These are phyloP conservation scores for Gallirallus australis DNA, from an alignment of 2,797 vertebrate genomes.

Conservation along the genomic window DNA sequence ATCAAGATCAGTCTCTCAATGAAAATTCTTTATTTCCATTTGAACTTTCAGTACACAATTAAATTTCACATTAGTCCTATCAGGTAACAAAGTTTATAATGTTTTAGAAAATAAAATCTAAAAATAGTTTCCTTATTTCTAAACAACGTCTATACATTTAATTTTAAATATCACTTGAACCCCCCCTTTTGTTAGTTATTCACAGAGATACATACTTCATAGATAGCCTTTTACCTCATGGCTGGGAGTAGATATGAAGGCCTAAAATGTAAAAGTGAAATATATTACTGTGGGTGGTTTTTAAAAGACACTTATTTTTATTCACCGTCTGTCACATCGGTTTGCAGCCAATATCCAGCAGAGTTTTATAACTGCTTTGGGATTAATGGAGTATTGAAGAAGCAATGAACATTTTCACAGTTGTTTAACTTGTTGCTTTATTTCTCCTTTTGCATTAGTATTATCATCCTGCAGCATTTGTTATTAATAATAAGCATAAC, in stretches of 20 bases:
- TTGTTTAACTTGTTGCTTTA: slow-evolving; percentile 18
- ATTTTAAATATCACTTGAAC: neutral
- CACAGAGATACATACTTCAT: neutral
- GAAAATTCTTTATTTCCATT: neutral
- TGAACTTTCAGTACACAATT: neutral
- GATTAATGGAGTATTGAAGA: slow-evolving; percentile 28
- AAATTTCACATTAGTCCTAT: neutral
- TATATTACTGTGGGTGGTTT: neutral
- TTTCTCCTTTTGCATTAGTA: neutral
- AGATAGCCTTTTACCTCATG: neutral
- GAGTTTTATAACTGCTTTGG: neutral
- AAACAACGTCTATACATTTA: neutral
- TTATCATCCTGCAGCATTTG: neutral
- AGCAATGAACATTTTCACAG: slow-evolving; percentile 1
- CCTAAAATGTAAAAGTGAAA: neutral
- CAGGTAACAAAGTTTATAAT: neutral
- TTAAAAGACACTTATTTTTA: slow-evolving; percentile 28
- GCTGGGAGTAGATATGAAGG: neutral
- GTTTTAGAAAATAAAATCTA: neutral
- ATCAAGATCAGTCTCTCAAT: neutral
- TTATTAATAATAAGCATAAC: neutral
- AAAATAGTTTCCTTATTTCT: neutral
- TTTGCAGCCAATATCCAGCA: neutral
- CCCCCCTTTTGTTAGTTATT: neutral
- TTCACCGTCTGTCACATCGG: slow-evolving; percentile 1